phyloP scores from a whole-genome alignment of 1,140 invertebrate genomes.

The Zaprionus kolodkinae region DNA sequence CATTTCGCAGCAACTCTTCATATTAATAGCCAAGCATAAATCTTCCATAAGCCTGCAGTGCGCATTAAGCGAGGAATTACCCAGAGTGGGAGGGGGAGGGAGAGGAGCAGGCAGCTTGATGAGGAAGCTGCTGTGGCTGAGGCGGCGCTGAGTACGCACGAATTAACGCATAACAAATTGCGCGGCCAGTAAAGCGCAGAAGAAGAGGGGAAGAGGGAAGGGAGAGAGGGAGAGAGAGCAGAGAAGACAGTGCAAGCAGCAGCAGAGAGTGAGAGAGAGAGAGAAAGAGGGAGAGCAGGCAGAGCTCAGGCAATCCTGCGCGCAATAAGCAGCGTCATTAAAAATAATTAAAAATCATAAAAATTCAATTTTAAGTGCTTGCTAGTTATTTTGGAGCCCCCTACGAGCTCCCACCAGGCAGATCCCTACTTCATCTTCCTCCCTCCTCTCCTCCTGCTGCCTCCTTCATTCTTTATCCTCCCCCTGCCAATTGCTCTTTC shows the following conservation, averaged over 20 bases:
- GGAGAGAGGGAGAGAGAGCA: neutral
- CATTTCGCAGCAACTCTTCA: constrained; percentile 79
- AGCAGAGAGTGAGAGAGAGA: neutral
- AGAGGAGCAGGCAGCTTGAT: neutral
- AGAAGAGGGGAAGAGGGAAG: neutral
- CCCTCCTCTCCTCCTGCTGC: neutral
- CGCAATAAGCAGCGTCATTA: constrained; percentile 81
- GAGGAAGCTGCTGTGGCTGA: constrained; percentile 7
- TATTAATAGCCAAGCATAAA: constrained; percentile 77
- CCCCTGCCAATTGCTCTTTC: neutral
- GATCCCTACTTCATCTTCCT: too few species aligned
- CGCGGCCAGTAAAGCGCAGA: constrained; percentile 51
- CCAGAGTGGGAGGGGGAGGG: constrained; percentile 17
- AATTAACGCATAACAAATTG: constrained; percentile 82
- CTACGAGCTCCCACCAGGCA: too few species aligned
- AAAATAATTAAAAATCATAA: constrained; percentile 84
- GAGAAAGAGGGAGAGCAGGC: neutral
- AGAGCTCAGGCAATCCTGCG: neutral
- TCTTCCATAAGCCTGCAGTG: constrained; percentile 79
- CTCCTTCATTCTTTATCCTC: neutral
- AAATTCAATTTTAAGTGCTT: constrained; percentile 80
- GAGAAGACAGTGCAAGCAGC: neutral
- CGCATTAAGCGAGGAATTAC: constrained; percentile 77
- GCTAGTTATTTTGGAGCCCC: constrained; percentile 47
- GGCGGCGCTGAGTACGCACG: constrained; percentile 75